Base-by-base conservation (phyloP, 2,888 invertebrate genomes). In the Phytoseiulus persimilis region DNA sequence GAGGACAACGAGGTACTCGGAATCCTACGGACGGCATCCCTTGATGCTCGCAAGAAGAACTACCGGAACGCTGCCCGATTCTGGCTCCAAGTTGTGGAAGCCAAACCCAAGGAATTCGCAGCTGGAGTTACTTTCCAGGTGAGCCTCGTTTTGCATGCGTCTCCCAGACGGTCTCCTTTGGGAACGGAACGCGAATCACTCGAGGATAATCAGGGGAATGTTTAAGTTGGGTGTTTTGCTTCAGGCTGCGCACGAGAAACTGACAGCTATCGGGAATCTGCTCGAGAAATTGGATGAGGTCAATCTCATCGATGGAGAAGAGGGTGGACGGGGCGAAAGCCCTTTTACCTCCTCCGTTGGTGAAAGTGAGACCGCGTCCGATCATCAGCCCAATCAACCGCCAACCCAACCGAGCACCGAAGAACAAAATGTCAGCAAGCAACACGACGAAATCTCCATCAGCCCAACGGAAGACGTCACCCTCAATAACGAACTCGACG, bases 41-140 rank as follows among this genome's bases (percentile, higher is more conserved):
- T 39, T 6, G 87, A 87, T 0, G 87, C 87, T 23, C n/a, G 87
- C 33, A 31, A 28, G n/a, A 87, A 87, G 31, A 45, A 87, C 45
- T 87, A 39, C 87, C n/a, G 32, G 5, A 87, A 87, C 32, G 87
- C 33, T 3, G 87, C 87, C 18, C 39, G 45, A 87, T n/a, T 87
- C 33, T 87, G 87, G 87, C 14, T 87, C 28, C 32, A 87, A 39
- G 87, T 87, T 23, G 39, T 87, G 6, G 87, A 87, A 14, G 87
- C 87, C 0, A 87, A 87, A n/a, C 87, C 87, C 33, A 87, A 87
- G 32, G 87, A 87, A 33, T 87, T 87, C 87, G 87, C 33, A 9
- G 33, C 32, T 6, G 87, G 87, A n/a, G 87, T 87, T 18, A 87
- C 87, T 28, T 87, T 87, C 45, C 28, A 87, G 33, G 87, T 87